phyloP scores from a whole-genome alignment of 2,113 vertebrate species.

The Amphiprion percula region DNA sequence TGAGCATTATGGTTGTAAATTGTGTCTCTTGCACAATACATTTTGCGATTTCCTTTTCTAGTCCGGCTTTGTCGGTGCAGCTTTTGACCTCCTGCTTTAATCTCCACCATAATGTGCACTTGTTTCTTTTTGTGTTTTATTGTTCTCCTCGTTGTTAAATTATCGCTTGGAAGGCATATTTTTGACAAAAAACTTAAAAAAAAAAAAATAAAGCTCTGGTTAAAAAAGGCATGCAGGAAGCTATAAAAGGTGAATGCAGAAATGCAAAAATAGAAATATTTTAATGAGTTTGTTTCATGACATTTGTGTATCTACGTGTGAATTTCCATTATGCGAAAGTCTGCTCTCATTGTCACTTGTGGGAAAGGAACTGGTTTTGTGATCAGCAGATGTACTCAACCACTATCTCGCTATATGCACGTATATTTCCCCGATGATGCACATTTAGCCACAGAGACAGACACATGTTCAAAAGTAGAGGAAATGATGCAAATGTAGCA shows the following conservation, averaged over 20 bases:
- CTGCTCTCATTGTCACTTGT: neutral
- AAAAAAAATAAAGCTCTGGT: neutral
- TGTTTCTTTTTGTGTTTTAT: neutral
- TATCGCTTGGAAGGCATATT: neutral
- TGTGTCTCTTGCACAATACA: neutral
- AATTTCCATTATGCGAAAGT: no score
- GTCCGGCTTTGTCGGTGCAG: neutral
- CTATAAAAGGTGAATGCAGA: neutral
- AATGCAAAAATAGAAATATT: neutral
- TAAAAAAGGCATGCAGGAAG: neutral
- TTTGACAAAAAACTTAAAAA: neutral
- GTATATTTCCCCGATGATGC: no score
- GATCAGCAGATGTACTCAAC: neutral
- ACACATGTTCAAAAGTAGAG: neutral
- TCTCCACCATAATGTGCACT: neutral
- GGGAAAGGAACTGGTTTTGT: neutral
- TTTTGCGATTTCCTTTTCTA: slow-evolving; percentile 22
- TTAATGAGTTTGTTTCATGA: no score
- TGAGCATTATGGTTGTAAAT: neutral
- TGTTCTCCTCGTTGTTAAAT: neutral
- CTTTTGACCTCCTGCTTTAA: neutral
- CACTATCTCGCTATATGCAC: neutral
- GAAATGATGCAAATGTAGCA: neutral
- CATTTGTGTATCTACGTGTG: no score
- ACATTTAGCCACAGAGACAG: neutral